These are phyloP conservation scores for Eutolmus rufibarbis DNA, from an alignment of 2,888 invertebrate genomes.

Conservation along the genomic window DNA sequence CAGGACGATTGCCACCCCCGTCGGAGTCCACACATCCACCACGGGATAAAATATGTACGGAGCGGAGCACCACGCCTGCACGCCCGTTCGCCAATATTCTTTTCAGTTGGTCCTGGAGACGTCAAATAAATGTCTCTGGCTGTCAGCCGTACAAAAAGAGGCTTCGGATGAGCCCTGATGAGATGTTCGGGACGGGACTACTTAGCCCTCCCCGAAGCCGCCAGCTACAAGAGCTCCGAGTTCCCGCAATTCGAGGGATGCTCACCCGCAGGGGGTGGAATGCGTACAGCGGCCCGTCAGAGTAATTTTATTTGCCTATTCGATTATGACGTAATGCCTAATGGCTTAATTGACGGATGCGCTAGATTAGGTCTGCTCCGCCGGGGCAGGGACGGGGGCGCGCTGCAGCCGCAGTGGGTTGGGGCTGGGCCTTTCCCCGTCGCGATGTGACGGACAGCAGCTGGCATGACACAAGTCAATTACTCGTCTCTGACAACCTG, in stretches of 20 bases:
- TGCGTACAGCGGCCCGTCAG: background rate
- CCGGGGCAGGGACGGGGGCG: background rate
- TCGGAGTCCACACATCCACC: background rate
- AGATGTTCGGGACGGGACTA: background rate
- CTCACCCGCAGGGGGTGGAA: background rate
- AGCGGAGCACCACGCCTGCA: background rate
- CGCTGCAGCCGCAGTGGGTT: background rate
- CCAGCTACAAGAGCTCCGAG: background rate
- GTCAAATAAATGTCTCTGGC: constrained; percentile 15
- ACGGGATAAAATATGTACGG: background rate
- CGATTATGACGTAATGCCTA: constrained; percentile 44
- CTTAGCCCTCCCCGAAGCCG: background rate
- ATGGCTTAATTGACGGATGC: constrained; percentile 45
- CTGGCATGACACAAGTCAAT: constrained; percentile 44
- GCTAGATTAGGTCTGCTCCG: background rate
- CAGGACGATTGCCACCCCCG: background rate
- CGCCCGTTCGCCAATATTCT: background rate
- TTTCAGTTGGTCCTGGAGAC: constrained; percentile 1
- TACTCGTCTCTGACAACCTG: constrained; percentile 35
- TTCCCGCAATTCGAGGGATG: constrained; percentile 9
- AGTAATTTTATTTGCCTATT: constrained; percentile 44
- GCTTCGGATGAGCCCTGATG: background rate
- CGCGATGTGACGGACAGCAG: background rate
- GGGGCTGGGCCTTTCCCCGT: background rate
- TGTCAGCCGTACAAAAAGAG: background rate